phyloP scores from a whole-genome alignment of 2,888 invertebrate genomes.

The Andrena dorsata region DNA sequence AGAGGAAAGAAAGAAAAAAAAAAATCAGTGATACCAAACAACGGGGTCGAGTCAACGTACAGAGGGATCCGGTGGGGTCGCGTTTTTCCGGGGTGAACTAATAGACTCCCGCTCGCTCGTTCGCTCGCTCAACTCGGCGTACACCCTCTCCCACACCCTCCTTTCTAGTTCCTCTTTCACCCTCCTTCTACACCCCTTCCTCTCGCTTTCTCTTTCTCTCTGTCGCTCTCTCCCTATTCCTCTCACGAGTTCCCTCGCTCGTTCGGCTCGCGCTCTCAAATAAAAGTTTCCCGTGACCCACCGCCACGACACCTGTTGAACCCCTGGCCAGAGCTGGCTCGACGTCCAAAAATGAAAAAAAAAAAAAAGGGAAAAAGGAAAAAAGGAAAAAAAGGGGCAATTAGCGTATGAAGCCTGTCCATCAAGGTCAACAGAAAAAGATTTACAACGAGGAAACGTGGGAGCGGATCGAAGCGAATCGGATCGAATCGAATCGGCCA shows the following conservation, averaged over 20 bases:
- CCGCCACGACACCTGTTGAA: conserved; percentile 84
- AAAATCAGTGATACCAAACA: conserved; percentile 81
- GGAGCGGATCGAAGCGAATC: conserved; percentile 15
- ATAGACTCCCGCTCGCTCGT: conserved; percentile 82
- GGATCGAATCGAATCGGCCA: conserved; percentile 14
- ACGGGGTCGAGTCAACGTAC: conserved; percentile 72
- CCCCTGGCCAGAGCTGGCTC: conserved; percentile 75
- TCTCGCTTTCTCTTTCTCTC: conserved; percentile 57
- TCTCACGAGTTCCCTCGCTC: conserved; percentile 62
- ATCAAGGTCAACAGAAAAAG: conserved; percentile 76
- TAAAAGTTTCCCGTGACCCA: conserved; percentile 84
- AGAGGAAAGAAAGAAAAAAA: conserved; percentile 70
- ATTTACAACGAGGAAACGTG: conserved; percentile 73
- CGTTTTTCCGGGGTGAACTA: conserved; percentile 83
- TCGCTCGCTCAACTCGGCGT: conserved; percentile 78
- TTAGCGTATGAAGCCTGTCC: conserved; percentile 83
- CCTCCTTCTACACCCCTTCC: conserved; percentile 52
- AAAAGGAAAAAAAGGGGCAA: conserved; percentile 77
- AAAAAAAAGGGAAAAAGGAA: conserved; percentile 32
- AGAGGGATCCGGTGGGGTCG: conserved; percentile 75
- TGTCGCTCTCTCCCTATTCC: conserved; percentile 60
- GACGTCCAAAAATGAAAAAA: conserved; percentile 65
- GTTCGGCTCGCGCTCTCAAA: conserved; percentile 78
- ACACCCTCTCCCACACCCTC: conserved; percentile 65
- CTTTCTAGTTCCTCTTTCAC: conserved; percentile 50